Evolutionary conservation across 1,140 invertebrate species (phyloP), one percentile per base, ranked within the genome.

Genomic region (Drosophila truncata): DNA sequence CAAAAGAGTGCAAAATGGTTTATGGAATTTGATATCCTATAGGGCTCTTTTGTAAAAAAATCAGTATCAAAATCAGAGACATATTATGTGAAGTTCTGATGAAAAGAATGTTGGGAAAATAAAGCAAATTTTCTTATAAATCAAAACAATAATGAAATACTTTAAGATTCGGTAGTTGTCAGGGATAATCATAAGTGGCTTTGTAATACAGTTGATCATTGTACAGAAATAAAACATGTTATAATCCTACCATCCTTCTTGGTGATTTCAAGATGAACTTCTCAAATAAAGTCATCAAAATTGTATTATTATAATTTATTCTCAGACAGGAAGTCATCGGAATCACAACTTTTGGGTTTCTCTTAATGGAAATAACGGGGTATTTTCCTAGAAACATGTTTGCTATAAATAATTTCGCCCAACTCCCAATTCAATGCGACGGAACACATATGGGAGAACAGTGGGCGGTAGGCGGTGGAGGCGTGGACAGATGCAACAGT

Each of bases 401-500:
- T 71, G 66, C 41, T 37, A 72, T 71, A 71, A 71, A 71, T 71
- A 72, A 72, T 71, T 66, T 29, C 52, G 9, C 42, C 42, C 20
- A 69, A 66, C 35, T 52, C 67, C 67, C 49, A 47, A 18, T 57
- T 54, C 62, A 20, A 39, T 33, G 46, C 27, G 8, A 27, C 1
- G 60, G 13, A 50, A 29, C 61, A 39, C 25, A 35, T 42, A 29
- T 29, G 31, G 9, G 57, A 20, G 5, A 23, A n/a, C 7, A 29
- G 41, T 35, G 42, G 42, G 42, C 37, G 31, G n/a, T 54, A 37
- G 41, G 41, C 0, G 16, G 16, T 25, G 25, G 16, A 11, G 29
- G 31, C 35, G 54, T 52, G 61, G 62, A 71, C 46, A 71, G 66
- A 79, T 69, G 77, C 77, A 79, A 79, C 77, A 79, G 77, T 79